phyloP scores from a whole-genome alignment of 2,797 vertebrate species.

The Champsocephalus esox region DNA sequence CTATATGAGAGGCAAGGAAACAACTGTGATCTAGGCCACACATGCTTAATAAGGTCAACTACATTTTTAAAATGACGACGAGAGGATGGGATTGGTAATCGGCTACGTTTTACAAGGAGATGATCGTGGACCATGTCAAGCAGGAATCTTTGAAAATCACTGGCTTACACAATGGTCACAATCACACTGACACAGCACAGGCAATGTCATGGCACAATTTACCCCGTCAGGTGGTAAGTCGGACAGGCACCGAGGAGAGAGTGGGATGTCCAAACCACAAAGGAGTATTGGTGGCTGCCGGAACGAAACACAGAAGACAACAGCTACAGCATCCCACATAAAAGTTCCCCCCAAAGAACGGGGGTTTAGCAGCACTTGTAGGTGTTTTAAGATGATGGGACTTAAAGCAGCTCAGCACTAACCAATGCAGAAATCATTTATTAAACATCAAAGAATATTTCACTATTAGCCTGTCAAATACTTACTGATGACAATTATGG shows the following conservation, averaged over 20 bases:
- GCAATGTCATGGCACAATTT: constrained; percentile 79
- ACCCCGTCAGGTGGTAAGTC: constrained; percentile 85
- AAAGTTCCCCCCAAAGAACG: constrained; percentile 42
- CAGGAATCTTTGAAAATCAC: constrained; percentile 50
- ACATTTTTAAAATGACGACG: constrained; percentile 28
- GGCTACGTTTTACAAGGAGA: constrained; percentile 46
- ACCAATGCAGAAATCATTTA: constrained; percentile 20
- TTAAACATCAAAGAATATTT: constrained; percentile 25
- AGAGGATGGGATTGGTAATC: constrained; percentile 24
- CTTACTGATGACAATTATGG: not conserved
- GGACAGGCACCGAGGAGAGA: constrained; percentile 85
- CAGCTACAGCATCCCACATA: constrained; percentile 78
- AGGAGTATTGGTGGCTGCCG: constrained; percentile 86
- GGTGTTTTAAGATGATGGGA: constrained; percentile 13
- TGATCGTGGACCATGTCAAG: constrained; percentile 50
- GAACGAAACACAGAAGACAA: constrained; percentile 81
- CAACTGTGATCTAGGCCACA: constrained; percentile 16
- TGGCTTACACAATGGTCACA: constrained; percentile 63
- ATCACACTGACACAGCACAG: constrained; percentile 77
- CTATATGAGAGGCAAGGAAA: constrained; percentile 43
- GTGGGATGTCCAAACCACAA: constrained; percentile 86
- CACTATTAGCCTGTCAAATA: constrained; percentile 11
- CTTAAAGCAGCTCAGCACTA: constrained; percentile 25
- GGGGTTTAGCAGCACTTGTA: constrained; percentile 18
- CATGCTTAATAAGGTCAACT: constrained; percentile 27